phyloP scores from a whole-genome alignment of 2,113 vertebrate species.

The Pandion haliaetus region DNA sequence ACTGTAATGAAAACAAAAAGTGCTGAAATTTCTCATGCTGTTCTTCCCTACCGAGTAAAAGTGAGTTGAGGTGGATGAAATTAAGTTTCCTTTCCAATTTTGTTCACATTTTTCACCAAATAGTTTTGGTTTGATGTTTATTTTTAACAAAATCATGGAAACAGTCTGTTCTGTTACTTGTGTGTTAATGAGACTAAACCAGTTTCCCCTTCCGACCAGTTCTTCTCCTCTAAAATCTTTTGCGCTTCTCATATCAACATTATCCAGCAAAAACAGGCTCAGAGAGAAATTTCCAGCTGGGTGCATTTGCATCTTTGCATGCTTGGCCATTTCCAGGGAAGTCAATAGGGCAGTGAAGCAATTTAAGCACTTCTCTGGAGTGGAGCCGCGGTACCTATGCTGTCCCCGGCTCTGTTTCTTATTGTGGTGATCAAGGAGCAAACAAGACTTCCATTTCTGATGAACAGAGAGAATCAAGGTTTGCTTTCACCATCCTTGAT shows the following conservation, averaged over 20 bases:
- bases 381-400: accelerated
- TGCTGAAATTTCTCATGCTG: background rate
- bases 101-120: background rate
- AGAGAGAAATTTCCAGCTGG: conserved; percentile 9
- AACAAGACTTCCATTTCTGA: background rate
- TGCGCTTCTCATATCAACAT: background rate
- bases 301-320: background rate
- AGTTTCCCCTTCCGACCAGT: accelerated
- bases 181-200: background rate
- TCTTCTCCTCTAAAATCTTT: background rate
- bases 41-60: background rate
- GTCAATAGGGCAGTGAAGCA: background rate
- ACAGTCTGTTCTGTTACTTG: background rate
- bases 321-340: background rate
- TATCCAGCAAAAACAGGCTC: background rate
- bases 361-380: background rate
- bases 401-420: background rate
- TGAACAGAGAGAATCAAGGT: background rate
- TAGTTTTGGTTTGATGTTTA: background rate
- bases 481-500: background rate
- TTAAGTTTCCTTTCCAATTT: background rate
- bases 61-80: background rate
- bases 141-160: background rate
- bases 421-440: background rate
- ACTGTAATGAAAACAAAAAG: background rate